These are phyloP conservation scores for Cephus pygmeus DNA, from an alignment of 2,888 invertebrate genomes.

Conservation along the genomic window DNA sequence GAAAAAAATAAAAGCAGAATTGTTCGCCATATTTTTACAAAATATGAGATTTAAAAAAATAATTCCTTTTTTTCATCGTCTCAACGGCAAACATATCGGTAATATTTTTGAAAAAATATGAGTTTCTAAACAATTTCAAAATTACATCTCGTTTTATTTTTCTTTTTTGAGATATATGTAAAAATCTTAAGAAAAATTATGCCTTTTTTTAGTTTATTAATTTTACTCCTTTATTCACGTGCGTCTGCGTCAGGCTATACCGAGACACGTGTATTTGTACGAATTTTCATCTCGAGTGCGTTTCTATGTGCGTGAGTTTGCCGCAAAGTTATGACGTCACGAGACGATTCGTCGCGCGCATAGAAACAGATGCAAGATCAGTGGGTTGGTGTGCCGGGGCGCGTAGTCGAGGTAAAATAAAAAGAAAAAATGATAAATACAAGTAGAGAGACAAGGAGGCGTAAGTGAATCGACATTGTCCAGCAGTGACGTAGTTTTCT, in stretches of 20 bases:
- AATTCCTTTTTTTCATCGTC: no score
- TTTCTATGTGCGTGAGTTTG: no score
- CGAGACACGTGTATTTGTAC: not conserved
- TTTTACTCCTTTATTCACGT: not conserved
- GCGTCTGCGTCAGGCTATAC: not conserved
- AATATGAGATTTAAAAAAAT: no score
- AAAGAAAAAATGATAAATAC: not conserved
- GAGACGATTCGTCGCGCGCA: not conserved
- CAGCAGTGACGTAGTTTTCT: not conserved
- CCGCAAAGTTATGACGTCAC: not conserved
- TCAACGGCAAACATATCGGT: rapidly evolving
- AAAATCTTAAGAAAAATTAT: not conserved
- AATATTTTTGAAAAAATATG: no score
- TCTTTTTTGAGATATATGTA: not conserved
- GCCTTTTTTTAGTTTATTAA: not conserved
- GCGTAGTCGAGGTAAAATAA: not conserved
- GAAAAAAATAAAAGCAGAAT: not conserved
- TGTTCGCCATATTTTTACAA: no score
- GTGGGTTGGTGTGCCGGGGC: not conserved
- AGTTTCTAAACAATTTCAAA: no score
- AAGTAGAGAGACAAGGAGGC: not conserved
- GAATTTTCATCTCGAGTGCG: no score
- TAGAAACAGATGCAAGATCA: not conserved
- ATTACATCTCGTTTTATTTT: no score
- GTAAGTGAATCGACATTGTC: not conserved